Percentiles rank a stretch among this genome's conserved stretches.
phyloP scores from a whole-genome alignment of 37 sponge, comb jelly and placozoan genomes.

The Crambe crambe region DNA sequence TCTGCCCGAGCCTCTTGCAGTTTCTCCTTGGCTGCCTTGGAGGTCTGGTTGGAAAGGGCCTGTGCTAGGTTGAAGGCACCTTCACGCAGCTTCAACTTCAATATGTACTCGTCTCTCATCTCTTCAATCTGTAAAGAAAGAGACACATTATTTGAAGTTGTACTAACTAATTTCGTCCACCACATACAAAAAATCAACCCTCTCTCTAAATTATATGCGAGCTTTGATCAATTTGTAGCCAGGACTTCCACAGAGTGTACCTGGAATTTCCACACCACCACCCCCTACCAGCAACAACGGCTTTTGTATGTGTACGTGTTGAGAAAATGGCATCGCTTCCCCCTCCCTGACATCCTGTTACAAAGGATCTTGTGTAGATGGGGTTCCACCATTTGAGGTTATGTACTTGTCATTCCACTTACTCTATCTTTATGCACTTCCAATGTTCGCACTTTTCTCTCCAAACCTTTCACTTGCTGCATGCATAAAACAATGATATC shows the following conservation, averaged over 20 bases:
- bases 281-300: too few species aligned
- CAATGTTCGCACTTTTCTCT: conserved; percentile 39
- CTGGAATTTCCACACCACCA: too few species aligned
- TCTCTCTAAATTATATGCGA: too few species aligned
- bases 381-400: neutral
- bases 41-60: conserved; percentile 59
- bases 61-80: conserved; percentile 74
- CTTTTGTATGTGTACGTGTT: too few species aligned
- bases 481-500: neutral
- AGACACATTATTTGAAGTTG: neutral
- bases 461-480: conserved; percentile 21
- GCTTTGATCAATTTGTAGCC: too few species aligned
- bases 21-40: conserved; percentile 68
- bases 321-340: too few species aligned
- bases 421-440: conserved; percentile 81
- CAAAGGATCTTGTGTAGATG: too few species aligned
- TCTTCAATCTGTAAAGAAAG: conserved; percentile 61
- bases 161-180: too few species aligned
- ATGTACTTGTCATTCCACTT: neutral
- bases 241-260: too few species aligned
- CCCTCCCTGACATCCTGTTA: too few species aligned
- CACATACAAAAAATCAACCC: too few species aligned
- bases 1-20: conserved; percentile 54
- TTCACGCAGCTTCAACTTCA: conserved; percentile 72
- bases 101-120: conserved; percentile 60